Conservation (phyloP, 2,113 vertebrate genomes). For the Prochilodus magdalenae region DNA sequence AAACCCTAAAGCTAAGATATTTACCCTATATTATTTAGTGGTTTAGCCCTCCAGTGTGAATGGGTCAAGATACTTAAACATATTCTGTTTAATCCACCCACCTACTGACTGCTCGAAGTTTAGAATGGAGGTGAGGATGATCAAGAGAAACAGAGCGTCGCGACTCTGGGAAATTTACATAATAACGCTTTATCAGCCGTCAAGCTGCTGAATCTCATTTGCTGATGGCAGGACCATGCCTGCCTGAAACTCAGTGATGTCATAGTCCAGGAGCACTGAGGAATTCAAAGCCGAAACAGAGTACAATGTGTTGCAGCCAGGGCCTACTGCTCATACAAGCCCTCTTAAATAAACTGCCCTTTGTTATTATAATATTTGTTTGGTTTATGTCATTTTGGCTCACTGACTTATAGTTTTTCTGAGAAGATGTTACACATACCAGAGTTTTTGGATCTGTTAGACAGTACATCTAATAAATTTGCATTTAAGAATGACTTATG, state of each 20-base stretch:
- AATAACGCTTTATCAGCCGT: constrained; percentile 11
- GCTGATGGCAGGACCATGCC: constrained; percentile 32
- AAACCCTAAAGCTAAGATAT: too few relatives aligned
- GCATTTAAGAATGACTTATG: constrained; percentile 18
- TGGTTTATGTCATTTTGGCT: neutral
- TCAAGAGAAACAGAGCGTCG: neutral
- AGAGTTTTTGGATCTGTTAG: constrained; percentile 14
- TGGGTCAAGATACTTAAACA: neutral
- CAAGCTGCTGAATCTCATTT: constrained; percentile 22
- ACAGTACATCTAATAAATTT: constrained; percentile 4
- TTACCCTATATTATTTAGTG: too few relatives aligned
- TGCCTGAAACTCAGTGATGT: constrained; percentile 27
- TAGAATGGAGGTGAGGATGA: neutral
- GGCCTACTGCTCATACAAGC: neutral
- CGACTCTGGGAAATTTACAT: constrained; percentile 14
- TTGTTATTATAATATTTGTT: neutral
- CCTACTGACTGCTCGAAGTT: neutral
- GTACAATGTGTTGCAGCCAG: constrained; percentile 29
- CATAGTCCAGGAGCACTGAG: constrained; percentile 41
- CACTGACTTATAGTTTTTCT: neutral
- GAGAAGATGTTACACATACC: neutral
- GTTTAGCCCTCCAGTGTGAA: constrained; percentile 3
- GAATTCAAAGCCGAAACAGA: constrained; percentile 28
- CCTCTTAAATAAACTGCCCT: neutral
- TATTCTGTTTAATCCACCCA: neutral